Evolutionary conservation across 2,797 vertebrate genomes (phyloP).

Genomic region (Spinibarbus caldwelli): DNA sequence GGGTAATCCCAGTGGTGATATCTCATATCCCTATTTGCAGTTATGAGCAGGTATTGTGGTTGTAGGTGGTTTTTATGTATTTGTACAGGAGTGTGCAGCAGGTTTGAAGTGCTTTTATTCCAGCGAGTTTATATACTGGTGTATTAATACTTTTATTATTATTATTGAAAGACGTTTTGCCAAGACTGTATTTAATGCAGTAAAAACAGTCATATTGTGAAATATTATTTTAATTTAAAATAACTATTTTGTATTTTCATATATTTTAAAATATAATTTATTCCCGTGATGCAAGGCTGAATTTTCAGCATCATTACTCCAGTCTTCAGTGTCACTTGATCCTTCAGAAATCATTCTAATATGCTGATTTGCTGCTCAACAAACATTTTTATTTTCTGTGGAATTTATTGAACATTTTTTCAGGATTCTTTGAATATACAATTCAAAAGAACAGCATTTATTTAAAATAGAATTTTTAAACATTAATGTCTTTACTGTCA

Average conservation of each 20-base stretch:
- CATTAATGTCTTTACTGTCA: background rate
- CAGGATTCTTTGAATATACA: too few species aligned
- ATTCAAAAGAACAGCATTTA: too few species aligned
- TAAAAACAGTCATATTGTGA: background rate
- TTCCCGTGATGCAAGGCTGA: background rate
- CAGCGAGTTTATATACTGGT: too few species aligned
- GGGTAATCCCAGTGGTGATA: too few species aligned
- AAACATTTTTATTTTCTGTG: background rate
- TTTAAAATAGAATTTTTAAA: too few species aligned
- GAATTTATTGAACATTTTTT: background rate
- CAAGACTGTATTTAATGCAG: slow-evolving; percentile 34
- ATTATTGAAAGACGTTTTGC: too few species aligned
- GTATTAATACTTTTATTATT: too few species aligned
- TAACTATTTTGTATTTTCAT: background rate
- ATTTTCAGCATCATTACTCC: background rate
- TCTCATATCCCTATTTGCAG: too few species aligned
- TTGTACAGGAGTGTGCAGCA: too few species aligned
- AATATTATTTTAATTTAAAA: background rate
- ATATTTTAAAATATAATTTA: background rate
- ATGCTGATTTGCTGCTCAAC: background rate
- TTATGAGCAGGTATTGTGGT: too few species aligned
- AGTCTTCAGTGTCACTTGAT: background rate
- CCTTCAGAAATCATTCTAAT: background rate
- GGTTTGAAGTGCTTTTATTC: too few species aligned
- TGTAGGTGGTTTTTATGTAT: too few species aligned